Base-by-base conservation (phyloP, 2,113 vertebrate species). In the Telmatochromis sp. region DNA sequence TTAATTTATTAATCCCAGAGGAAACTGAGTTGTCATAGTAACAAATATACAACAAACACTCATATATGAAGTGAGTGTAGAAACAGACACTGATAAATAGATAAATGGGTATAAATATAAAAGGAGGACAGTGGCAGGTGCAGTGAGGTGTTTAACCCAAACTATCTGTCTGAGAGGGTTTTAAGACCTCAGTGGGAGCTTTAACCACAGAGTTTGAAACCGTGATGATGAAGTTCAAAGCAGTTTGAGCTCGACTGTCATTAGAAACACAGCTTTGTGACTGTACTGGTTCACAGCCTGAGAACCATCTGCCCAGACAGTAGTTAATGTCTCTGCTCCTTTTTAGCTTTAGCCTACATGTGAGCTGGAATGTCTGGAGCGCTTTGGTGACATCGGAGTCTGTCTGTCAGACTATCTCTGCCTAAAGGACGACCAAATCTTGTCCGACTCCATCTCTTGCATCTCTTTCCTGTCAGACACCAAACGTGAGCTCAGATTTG, bases 321-420 rank as follows among this genome's bases (percentile, higher is more conserved):
- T 55, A 1, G 84, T 88, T n/a, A 58, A 89, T 88, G 89, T 93
- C 85, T 89, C 83, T 87, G 89, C 15, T 88, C 82, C 33, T 73
- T 91, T 95, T 94, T 93, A 93, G 40, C 80, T 87, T 82, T 65
- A 8, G 89, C 82, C 83, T 88, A 33, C 85, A 42, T 78, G 60
- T 81, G 90, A 90, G 31, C 45, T 58, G 87, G 89, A 89, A 93
- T 95, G 91, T 88, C 26, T 86, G 94, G 94, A 93, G 96, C 93
- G 91, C 91, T 82, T 89, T 89, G 81, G 86, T 95, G 93, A 93
- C 96, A 95, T 91, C 94, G 88, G 94, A 90, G 94, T 93, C 90
- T 86, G 91, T 93, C 87, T 87, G 89, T 88, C 92, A 94, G 68
- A 89, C 93, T 91, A 81, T 51, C 82, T 60, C 90, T 63, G 81